Percentiles rank a stretch among this genome's conserved stretches.
Evolutionary conservation across 2,888 invertebrate species (phyloP).

Genomic region (Dione juno): DNA sequence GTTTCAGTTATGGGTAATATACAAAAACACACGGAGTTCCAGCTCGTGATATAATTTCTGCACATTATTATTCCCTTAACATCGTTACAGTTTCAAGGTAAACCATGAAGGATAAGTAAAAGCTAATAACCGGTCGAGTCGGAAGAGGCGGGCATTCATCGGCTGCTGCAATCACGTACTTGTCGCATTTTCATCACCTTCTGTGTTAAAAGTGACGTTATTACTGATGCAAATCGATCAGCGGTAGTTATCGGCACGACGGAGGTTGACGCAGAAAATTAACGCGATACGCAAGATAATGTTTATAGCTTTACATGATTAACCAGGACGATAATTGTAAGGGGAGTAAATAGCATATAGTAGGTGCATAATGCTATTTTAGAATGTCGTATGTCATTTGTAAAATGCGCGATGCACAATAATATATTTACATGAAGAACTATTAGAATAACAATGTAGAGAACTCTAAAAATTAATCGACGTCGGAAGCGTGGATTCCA

Average conservation of each 20-base stretch:
- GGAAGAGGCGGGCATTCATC: slow-evolving; percentile 69
- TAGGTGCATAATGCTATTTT: not conserved
- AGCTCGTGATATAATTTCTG: not conserved
- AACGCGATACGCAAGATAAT: slow-evolving; percentile 76
- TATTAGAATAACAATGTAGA: slow-evolving; percentile 28
- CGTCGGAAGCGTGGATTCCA: slow-evolving; percentile 79
- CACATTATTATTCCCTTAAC: not conserved
- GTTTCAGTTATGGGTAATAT: not conserved
- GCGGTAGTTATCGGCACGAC: slow-evolving; percentile 76
- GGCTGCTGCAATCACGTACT: slow-evolving; percentile 76
- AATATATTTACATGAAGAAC: slow-evolving; percentile 17
- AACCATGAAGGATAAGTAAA: slow-evolving; percentile 53
- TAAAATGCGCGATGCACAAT: not conserved
- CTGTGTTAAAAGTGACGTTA: slow-evolving; percentile 79
- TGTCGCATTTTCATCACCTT: slow-evolving; percentile 83
- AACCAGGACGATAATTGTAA: slow-evolving; percentile 72
- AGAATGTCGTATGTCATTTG: not conserved
- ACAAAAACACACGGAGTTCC: not conserved
- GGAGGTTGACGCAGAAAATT: slow-evolving; percentile 79
- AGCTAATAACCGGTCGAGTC: slow-evolving; percentile 71
- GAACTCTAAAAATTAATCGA: slow-evolving; percentile 57
- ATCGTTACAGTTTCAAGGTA: slow-evolving; percentile 22
- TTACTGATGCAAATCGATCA: slow-evolving; percentile 83
- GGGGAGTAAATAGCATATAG: slow-evolving; percentile 44
- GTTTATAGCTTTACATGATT: slow-evolving; percentile 75